Evolutionary conservation across 2,113 vertebrate genomes (phyloP), one percentile per base, ranked within the genome.

Genomic region (Dissostichus mawsoni): DNA sequence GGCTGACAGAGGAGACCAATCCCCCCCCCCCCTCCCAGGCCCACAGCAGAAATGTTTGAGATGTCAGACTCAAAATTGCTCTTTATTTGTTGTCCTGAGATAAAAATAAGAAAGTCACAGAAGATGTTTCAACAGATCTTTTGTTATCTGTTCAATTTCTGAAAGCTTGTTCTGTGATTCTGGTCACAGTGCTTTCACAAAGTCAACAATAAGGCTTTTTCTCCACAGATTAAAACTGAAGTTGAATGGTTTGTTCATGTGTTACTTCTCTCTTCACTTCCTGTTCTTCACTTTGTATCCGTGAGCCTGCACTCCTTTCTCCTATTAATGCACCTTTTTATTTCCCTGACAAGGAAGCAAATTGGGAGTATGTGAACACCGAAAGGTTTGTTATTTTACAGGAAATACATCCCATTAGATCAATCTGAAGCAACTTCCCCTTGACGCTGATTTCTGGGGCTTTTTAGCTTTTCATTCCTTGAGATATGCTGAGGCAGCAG

Each of bases 371-470:
- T 41, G 50, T 63, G 45, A 69, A 72, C 18, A 74, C 18, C 29
- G 36, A 75, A 59, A 73, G 29, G 11, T 68, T 65, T 59, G 25
- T 51, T 23, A 73, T 73, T 83, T 12, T 41, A 17, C 13, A 6
- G 11, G 66, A 55, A 69, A 80, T 75, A 65, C 8, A 59, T 44
- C 1, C 36, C 47, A 74, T 78, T 70, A 80, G 56, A 65, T 77
- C 45, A 66, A 66, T 61, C 47, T 69, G n/a, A 33, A 68, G 62
- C 29, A 5, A 29, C 48, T 66, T 56, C 45, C 25, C 25, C 29
- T 36, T 8, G 2, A 56, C n/a, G 69, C 58, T 77, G 81, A 66
- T 78, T 78, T 57, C 55, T 77, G 57, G 7, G 17, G 16, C 25
- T 69, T 50, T 52, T 80, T 72, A 69, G 33, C 23, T 64, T 29